Evolutionary conservation across 2,888 invertebrate genomes (phyloP).

Genomic region (Perizoma flavofasciatum): DNA sequence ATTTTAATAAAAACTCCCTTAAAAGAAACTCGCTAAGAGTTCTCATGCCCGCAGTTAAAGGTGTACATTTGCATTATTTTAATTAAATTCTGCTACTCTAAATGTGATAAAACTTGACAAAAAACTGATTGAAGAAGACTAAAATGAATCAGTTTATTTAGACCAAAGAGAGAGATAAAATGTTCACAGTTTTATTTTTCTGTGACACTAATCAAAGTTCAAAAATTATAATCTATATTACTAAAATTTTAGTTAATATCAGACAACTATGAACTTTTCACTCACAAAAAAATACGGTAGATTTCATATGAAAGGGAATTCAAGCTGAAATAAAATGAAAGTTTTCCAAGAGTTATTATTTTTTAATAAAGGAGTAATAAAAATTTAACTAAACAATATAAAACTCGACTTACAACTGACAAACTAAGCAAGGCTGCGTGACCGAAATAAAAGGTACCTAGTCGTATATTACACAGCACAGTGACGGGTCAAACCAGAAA

Average conservation of each 20-base stretch:
- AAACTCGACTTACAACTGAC: constrained; percentile 4
- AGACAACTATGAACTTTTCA: too few species aligned
- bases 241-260: too few species aligned
- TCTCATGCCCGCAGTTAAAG: constrained; percentile 42
- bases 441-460: neutral
- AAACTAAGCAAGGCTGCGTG: constrained; percentile 14
- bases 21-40: constrained; percentile 44
- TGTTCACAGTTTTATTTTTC: too few species aligned
- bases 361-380: constrained; percentile 15
- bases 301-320: neutral
- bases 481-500: neutral
- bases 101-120: constrained; percentile 38
- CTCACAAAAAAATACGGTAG: too few species aligned
- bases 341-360: constrained; percentile 10
- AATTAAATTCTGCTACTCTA: constrained; percentile 55
- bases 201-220: too few species aligned
- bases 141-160: neutral
- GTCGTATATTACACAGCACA: neutral
- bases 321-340: neutral
- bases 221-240: too few species aligned
- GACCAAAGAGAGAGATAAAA: too few species aligned
- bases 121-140: constrained; percentile 25
- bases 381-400: constrained; percentile 2
- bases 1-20: constrained; percentile 55
- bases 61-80: constrained; percentile 66